These are phyloP conservation scores for Dipodomys ordii DNA, from an alignment of 2,113 vertebrate genomes.

Conservation along the genomic window DNA sequence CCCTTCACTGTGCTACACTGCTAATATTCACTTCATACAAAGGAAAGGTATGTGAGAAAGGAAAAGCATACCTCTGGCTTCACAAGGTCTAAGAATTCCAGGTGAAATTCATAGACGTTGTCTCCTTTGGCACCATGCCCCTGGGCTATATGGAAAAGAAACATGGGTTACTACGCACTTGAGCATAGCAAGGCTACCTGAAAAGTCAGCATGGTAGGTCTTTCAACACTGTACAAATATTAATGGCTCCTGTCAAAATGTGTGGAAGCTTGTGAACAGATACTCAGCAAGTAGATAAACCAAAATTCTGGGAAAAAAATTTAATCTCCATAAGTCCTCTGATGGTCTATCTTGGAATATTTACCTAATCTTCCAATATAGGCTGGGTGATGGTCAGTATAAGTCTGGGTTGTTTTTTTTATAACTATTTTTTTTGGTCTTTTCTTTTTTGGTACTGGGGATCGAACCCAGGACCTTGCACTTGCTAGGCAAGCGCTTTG, in stretches of 20 bases:
- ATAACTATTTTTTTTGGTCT: too few relatives aligned
- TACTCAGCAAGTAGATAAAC: neutral
- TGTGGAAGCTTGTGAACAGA: neutral
- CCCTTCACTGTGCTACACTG: neutral
- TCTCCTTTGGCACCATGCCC: constrained; percentile 97
- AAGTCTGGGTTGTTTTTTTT: neutral
- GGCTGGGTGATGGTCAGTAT: neutral
- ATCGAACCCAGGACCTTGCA: too few relatives aligned
- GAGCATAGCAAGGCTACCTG: neutral
- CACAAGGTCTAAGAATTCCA: constrained; percentile 93
- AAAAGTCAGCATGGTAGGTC: neutral
- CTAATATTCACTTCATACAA: constrained; percentile 17
- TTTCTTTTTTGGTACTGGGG: too few relatives aligned
- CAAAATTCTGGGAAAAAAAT: neutral
- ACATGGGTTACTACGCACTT: neutral
- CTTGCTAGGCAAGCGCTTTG: too few relatives aligned
- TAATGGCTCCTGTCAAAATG: neutral
- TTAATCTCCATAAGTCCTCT: neutral
- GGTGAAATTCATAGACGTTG: constrained; percentile 94
- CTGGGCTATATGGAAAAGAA: constrained; percentile 88
- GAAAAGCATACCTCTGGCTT: constrained; percentile 90
- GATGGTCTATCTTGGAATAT: neutral
- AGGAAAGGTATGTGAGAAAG: neutral
- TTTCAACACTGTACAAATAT: neutral
- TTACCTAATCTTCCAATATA: constrained; percentile 5